Evolutionary conservation across 2,888 invertebrate species (phyloP).

Genomic region (Netelia fuscicornis): DNA sequence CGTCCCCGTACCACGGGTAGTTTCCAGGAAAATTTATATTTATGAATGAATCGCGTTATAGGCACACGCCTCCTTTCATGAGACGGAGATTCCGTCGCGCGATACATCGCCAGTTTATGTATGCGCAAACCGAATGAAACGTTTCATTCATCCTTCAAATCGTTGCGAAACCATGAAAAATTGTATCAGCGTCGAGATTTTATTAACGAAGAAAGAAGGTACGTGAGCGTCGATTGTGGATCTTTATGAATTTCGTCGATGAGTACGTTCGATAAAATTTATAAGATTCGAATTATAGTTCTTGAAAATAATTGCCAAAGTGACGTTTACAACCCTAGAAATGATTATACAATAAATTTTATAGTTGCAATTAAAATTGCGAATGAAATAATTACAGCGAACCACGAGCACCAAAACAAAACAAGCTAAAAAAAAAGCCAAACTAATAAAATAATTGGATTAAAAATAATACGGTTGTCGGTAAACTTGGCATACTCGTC

Average conservation of each 20-base stretch:
- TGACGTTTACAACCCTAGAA: not conserved
- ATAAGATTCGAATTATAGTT: too few species aligned
- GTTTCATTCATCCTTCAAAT: conserved; percentile 56
- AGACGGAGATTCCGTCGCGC: conserved; percentile 49
- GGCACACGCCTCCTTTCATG: conserved; percentile 46
- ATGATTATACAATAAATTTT: not conserved
- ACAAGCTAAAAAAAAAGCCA: too few species aligned
- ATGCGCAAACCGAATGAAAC: conserved; percentile 16
- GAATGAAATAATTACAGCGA: not conserved
- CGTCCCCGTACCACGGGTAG: not conserved
- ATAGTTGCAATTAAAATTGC: not conserved
- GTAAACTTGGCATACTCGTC: too few species aligned
- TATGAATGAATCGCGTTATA: conserved; percentile 61
- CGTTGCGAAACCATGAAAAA: not conserved
- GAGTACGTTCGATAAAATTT: not conserved
- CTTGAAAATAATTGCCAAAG: not conserved
- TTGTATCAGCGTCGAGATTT: not conserved
- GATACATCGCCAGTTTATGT: conserved; percentile 27
- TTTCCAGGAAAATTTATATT: conserved; percentile 51
- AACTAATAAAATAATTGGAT: too few species aligned
- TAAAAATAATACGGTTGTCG: too few species aligned
- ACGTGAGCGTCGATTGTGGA: not conserved
- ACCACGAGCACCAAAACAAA: too few species aligned
- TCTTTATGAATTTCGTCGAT: not conserved
- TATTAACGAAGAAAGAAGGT: conserved; percentile 3